Evolutionary conservation across 2,888 invertebrate genomes (phyloP), one percentile per base, ranked within the genome.

Genomic region (Chrysolina americana): DNA sequence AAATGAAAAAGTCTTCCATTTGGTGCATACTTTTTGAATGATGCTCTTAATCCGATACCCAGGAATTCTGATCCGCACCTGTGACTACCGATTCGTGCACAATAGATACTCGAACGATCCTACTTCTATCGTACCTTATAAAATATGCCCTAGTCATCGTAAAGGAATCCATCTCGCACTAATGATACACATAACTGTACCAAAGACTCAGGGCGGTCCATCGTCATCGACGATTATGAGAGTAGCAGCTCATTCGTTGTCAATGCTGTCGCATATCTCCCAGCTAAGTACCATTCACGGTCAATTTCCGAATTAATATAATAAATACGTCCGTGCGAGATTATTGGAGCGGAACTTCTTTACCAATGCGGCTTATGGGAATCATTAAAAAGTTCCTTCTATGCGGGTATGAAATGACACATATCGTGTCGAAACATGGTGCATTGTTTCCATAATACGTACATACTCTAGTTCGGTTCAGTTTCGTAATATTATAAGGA

Each of bases 221-320:
- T 44, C 44, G 44, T 44, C 44, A 44, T 36, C 36, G 44, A 44
- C 44, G 44, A 44, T 44, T 44, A 44, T 13, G 44, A 44, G 36
- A 36, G 36, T 8, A 6, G 36, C 36, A 36, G 36, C 13, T 21
- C 53, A 11, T 21, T 53, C 17, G 53, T 11, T 3, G 10, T 53
- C 53, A 53, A 23, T 53, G 10, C 53, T 21, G 21, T 17, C 17
- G n/a, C 17, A n/a, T 17, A 17, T 48, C 2, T 48, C 13, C 11
- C 53, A 19, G 53, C 53, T 21, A 11, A 19, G 53, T 53, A 13
- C 21, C 53, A 19, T 53, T 53, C 53, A 53, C 53, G 53, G 53
- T 13, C 21, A 53, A 53, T 53, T 53, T 53, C 53, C 53, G 53
- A 53, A 23, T 53, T 21, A 53, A 13, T 53, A 21, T 53, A 53